Evolutionary conservation across 2,797 vertebrate genomes (phyloP), one percentile per base, ranked within the genome.

Genomic region (Catamblyrhynchus diadema): DNA sequence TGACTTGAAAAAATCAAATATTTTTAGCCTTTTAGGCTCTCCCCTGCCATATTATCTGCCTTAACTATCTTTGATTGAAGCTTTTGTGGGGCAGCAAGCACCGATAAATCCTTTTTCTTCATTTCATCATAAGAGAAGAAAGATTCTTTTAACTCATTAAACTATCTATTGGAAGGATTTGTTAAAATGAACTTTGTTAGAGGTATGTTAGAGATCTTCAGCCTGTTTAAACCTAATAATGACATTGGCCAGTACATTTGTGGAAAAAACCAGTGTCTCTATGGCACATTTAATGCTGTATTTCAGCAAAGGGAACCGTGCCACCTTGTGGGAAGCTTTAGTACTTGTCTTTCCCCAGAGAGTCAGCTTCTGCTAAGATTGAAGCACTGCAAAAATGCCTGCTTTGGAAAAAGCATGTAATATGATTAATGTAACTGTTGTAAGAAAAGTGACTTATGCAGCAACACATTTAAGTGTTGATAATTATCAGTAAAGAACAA

Each of bases 291-390:
- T 54, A 51, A 18, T 45, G 20, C 24, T 66, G 16, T 32, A 59
- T 91, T 93, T 95, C 74, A 82, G 65, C 62, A 85, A 96, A 94
- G 96, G 82, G 42, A 90, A 41, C 81, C 3, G 0, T 97, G 97
- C 97, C 98, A 96, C 87, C 97, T 94, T 91, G 97, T 97, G 98
- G 98, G 85, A 75, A 51, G 4, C 37, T 60, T 19, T 75, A 66
- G 86, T 72, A 93, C 81, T 61, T 73, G 51, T 66, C 41, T 87
- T 90, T 66, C 25, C 42, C 24, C 3, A 1, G 32, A 45, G 22
- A 1, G 6, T 69, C 39, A n/a, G 4, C 24, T 74, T 78, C 42
- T 72, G 61, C 71, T 51, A 85, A 61, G 41, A 69, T 13, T 28
- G n/a, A 64, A 72, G 20, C 21, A 4, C 59, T 56, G 50, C 37